Conservation (phyloP, 2,113 vertebrate genomes). For the Thryonomys swinderianus region DNA sequence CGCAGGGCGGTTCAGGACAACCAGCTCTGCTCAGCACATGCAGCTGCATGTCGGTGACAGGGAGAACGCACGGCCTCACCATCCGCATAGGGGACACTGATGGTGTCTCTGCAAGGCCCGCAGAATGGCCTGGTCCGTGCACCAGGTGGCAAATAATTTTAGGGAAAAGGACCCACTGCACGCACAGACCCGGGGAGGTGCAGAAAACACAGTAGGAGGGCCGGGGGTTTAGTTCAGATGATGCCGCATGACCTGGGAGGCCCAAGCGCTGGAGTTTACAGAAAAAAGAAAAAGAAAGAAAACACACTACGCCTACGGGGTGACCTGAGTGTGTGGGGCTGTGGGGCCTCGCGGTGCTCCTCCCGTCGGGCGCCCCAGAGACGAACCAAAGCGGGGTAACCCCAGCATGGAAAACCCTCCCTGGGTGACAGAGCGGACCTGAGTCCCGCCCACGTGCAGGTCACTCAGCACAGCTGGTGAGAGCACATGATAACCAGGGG, state of each 20-base stretch:
- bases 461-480: background rate
- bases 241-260: no score
- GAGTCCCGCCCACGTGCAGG: rapidly evolving
- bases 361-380: no score
- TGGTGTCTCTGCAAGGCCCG: background rate
- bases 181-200: background rate
- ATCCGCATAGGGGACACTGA: background rate
- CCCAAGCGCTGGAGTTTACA: no score
- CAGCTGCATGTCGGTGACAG: rapidly evolving
- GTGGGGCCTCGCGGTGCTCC: no score
- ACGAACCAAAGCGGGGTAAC: background rate
- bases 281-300: no score
- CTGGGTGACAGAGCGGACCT: background rate
- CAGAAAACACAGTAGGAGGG: background rate
- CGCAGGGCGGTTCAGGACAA: background rate
- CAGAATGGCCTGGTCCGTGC: background rate
- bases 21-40: background rate
- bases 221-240: no score
- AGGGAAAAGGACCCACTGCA: background rate
- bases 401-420: background rate
- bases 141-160: background rate
- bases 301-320: no score
- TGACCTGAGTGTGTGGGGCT: no score
- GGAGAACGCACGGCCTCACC: background rate
- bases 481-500: background rate